These are phyloP conservation scores for Apis dorsata DNA, from an alignment of 1,140 invertebrate genomes.

Conservation along the genomic window DNA sequence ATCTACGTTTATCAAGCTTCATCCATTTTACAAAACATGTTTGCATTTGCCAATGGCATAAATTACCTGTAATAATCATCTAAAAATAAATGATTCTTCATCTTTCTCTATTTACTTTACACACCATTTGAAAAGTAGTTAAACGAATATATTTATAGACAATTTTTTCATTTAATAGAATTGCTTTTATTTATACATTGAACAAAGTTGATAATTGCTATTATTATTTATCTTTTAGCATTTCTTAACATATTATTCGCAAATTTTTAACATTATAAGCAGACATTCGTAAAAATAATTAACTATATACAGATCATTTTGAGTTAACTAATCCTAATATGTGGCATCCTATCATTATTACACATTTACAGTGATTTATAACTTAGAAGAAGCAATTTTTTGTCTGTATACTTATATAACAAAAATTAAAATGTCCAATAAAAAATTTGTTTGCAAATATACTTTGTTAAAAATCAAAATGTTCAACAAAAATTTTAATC, in stretches of 20 bases:
- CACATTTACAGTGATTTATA: constrained; percentile 59
- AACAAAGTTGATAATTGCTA: constrained; percentile 60
- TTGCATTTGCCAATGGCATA: constrained; percentile 26
- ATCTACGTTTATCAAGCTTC: constrained; percentile 23
- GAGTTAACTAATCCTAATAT: constrained; percentile 69
- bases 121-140: background rate
- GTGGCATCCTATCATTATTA: constrained; percentile 67
- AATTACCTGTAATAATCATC: constrained; percentile 45
- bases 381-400: constrained; percentile 53
- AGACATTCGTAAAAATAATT: constrained; percentile 63
- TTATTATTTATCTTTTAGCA: constrained; percentile 57
- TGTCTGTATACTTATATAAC: constrained; percentile 8
- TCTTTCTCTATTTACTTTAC: constrained; percentile 27
- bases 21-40: constrained; percentile 19
- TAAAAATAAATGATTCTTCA: constrained; percentile 46
- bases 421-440: constrained; percentile 18
- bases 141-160: background rate
- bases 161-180: constrained; percentile 45
- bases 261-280: constrained; percentile 54
- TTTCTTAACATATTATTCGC: constrained; percentile 54
- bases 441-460: background rate
- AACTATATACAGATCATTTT: constrained; percentile 71
- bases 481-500: background rate
- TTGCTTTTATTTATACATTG: constrained; percentile 65
- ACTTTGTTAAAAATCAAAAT: constrained; percentile 4